These are phyloP conservation scores for Drosophila elegans DNA, from an alignment of 1,140 invertebrate genomes.

Conservation along the genomic window DNA sequence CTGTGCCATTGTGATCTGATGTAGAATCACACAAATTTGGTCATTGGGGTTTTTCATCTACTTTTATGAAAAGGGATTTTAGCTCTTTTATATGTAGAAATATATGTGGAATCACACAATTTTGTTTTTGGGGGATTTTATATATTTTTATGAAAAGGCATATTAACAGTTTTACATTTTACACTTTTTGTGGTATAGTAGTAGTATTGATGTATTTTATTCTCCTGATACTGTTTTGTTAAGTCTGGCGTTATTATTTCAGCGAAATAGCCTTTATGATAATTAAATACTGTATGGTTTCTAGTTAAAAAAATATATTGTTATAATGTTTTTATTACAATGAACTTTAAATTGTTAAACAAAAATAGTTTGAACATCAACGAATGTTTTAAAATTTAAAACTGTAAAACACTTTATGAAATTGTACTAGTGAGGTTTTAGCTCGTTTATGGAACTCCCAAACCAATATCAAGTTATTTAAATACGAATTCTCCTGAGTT, in stretches of 20 bases:
- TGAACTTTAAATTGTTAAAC: too few species aligned
- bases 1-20: conserved; percentile 6
- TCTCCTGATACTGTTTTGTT: background rate
- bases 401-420: background rate
- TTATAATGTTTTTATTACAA: too few species aligned
- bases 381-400: too few species aligned
- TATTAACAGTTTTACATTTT: conserved; percentile 33
- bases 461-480: conserved; percentile 18
- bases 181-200: conserved; percentile 25
- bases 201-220: conserved; percentile 6
- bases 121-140: conserved; percentile 21
- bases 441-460: background rate
- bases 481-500: conserved; percentile 13
- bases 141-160: conserved; percentile 37
- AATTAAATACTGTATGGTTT: too few species aligned
- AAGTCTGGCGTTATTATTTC: too few species aligned
- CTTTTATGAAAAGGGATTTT: conserved; percentile 43
- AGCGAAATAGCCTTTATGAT: too few species aligned
- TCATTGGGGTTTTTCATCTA: conserved; percentile 22
- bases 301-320: too few species aligned
- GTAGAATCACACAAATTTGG: conserved; percentile 44
- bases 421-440: background rate
- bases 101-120: conserved; percentile 44
- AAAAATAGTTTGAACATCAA: too few species aligned
- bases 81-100: too few species aligned